Conservation (phyloP, 2,888 invertebrate genomes). For the Maniola hyperantus region DNA sequence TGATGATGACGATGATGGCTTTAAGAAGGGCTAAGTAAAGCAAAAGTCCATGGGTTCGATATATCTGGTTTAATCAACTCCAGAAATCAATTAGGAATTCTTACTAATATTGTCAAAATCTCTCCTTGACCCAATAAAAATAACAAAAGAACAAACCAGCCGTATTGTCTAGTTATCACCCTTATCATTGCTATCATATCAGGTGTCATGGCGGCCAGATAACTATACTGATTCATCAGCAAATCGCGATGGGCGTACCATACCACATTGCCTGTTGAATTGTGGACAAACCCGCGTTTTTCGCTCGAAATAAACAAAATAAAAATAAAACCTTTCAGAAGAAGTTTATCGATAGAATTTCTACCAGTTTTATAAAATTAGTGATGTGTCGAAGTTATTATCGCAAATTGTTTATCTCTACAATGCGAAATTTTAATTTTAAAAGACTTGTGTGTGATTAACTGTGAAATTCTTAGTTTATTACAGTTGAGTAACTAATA, state of each 20-base stretch:
- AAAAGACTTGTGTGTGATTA: neutral
- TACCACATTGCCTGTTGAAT: constrained; percentile 23
- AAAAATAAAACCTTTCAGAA: neutral
- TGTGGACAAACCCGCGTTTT: neutral
- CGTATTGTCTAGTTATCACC: constrained; percentile 48
- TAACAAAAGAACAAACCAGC: constrained; percentile 39
- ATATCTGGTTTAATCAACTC: too few relatives aligned
- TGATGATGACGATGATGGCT: too few relatives aligned
- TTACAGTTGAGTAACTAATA: too few relatives aligned
- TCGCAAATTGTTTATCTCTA: neutral
- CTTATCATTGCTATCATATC: constrained; percentile 59
- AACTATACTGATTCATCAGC: constrained; percentile 33
- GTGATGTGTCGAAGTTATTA: neutral
- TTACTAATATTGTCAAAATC: constrained; percentile 12
- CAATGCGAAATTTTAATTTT: neutral
- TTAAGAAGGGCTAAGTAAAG: too few relatives aligned
- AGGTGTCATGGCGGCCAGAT: constrained; percentile 49
- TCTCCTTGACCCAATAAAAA: constrained; percentile 57
- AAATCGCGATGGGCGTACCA: constrained; percentile 28
- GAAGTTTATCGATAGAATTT: neutral
- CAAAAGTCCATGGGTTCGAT: too few relatives aligned
- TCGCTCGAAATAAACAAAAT: neutral
- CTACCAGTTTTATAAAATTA: neutral
- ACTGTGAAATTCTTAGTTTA: neutral
- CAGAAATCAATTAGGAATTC: too few relatives aligned